Conservation (phyloP, 2,113 vertebrate genomes). For the Capra hircus region DNA sequence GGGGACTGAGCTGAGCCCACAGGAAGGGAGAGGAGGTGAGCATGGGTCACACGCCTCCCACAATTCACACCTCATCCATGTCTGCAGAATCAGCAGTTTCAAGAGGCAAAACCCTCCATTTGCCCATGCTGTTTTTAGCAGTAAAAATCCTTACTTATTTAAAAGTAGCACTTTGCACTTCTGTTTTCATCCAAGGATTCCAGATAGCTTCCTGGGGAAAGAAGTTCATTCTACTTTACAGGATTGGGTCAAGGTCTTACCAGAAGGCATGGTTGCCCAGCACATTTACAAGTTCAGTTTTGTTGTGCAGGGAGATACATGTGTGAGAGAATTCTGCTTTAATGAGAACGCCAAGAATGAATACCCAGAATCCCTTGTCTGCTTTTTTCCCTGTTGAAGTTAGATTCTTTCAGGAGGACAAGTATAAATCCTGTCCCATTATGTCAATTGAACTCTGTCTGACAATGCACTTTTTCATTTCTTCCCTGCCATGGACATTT, state of each 20-base stretch:
- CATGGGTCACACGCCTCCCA: neutral
- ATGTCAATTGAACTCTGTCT: neutral
- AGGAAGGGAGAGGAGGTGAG: neutral
- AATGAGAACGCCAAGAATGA: neutral
- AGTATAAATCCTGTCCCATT: neutral
- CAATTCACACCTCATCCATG: neutral
- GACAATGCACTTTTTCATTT: neutral
- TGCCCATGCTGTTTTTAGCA: conserved; percentile 33
- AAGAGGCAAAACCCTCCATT: neutral
- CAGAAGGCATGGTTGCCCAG: neutral
- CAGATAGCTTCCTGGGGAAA: conserved; percentile 13
- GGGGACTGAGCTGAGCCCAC: neutral
- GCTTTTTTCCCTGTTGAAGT: neutral
- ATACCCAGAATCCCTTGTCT: neutral
- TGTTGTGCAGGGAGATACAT: neutral
- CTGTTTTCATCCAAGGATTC: conserved; percentile 15
- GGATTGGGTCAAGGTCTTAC: conserved; percentile 15
- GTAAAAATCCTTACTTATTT: conserved; percentile 43
- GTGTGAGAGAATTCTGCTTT: neutral
- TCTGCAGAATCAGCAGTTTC: neutral
- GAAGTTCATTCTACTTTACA: conserved; percentile 14
- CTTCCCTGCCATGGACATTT: neutral
- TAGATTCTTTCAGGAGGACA: neutral
- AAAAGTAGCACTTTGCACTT: conserved; percentile 35
- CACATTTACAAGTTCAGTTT: conserved; percentile 18